Evolutionary conservation across 2,797 vertebrate species (phyloP).

Genomic region (Vipera ursinii): DNA sequence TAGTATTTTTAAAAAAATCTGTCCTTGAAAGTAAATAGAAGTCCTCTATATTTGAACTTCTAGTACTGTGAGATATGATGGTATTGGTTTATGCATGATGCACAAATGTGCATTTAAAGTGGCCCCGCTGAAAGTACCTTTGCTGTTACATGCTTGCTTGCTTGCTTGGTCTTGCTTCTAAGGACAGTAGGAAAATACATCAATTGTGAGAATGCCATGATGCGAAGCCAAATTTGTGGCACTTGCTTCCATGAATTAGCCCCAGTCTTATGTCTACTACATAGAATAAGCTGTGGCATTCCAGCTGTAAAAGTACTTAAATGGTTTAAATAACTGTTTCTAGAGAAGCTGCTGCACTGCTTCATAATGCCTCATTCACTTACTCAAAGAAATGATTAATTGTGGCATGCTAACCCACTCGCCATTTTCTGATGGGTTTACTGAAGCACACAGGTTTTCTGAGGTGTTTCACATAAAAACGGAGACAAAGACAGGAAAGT

Average conservation of each 20-base stretch:
- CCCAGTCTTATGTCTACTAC: background rate
- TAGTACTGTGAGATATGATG: background rate
- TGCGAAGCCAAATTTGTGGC: constrained; percentile 13
- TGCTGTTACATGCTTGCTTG: constrained; percentile 18
- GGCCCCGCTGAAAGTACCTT: background rate
- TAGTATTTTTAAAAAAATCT: background rate
- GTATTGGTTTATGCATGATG: constrained; percentile 16
- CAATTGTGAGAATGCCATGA: background rate
- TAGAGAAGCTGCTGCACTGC: constrained; percentile 21
- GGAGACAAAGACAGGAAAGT: constrained; percentile 66
- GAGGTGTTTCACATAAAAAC: constrained; percentile 50
- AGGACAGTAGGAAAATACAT: background rate
- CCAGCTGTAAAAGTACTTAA: background rate
- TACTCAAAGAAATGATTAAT: constrained; percentile 64
- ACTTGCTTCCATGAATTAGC: background rate
- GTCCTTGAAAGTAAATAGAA: background rate
- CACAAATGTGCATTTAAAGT: background rate
- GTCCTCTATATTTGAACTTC: background rate
- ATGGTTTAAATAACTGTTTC: constrained; percentile 35
- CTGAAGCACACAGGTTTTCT: constrained; percentile 20
- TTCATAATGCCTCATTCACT: constrained; percentile 46
- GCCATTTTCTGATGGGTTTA: constrained; percentile 23
- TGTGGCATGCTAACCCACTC: constrained; percentile 50
- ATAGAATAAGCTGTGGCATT: background rate
- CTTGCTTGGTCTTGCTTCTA: background rate